Conservation (phyloP, 2,888 invertebrate genomes). For the Scelioninae gen. 2 region DNA sequence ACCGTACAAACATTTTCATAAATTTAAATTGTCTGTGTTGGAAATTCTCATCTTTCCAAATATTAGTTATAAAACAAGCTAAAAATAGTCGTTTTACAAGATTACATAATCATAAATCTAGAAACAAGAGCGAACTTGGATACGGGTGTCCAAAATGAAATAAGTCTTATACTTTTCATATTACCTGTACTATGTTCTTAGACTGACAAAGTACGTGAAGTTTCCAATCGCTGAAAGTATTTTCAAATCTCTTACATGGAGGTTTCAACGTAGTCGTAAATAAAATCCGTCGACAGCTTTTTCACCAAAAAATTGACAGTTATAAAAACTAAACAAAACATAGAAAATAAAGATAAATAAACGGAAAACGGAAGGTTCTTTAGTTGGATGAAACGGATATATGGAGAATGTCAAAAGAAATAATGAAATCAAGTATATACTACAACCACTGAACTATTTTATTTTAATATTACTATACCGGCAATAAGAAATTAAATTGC, state of each 20-base stretch:
- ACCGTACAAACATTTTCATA: too few species aligned
- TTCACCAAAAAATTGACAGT: conserved; percentile 39
- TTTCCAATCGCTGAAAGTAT: conserved; percentile 45
- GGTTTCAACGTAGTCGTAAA: conserved; percentile 29
- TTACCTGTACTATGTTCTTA: conserved; percentile 39
- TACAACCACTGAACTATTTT: too few species aligned
- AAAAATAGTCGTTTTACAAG: conserved; percentile 4
- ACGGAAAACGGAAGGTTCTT: conserved; percentile 5
- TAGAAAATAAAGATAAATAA: conserved; percentile 33
- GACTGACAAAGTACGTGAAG: conserved; percentile 42
- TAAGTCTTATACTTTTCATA: conserved; percentile 36
- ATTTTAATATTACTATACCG: too few species aligned
- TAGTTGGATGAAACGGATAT: conserved; percentile 5
- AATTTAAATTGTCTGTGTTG: too few species aligned
- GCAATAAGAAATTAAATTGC: too few species aligned
- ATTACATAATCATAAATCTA: conserved; percentile 6
- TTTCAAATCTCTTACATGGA: conserved; percentile 13
- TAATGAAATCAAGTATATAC: too few species aligned
- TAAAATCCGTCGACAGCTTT: conserved; percentile 36
- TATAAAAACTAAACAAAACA: conserved; percentile 10
- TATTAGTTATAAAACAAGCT: conserved; percentile 3
- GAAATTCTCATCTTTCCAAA: conserved; percentile 3
- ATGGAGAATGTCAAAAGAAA: not conserved
- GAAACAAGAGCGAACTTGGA: not conserved
- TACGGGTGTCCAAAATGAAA: conserved; percentile 18